A percentile compares a stretch with the other conserved stretches of the same genome.
Evolutionary conservation across 2,888 invertebrate genomes (phyloP).

Genomic region (Drosophila sordidula): DNA sequence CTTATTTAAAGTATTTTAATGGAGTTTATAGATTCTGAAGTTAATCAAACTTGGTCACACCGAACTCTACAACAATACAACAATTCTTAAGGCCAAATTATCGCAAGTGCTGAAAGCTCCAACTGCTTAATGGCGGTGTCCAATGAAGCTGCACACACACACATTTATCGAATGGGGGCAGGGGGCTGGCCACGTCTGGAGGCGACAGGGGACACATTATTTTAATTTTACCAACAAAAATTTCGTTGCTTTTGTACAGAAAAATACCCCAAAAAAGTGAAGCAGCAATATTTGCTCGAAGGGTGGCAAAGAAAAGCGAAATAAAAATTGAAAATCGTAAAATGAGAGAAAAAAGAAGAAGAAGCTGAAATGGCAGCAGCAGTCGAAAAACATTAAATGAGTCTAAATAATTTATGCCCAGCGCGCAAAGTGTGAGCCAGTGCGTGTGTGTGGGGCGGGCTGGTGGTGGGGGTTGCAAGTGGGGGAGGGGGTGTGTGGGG

Average conservation of each 20-base stretch:
- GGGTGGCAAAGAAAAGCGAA: slow-evolving; percentile 63
- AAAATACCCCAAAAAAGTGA: slow-evolving; percentile 61
- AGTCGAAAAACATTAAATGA: slow-evolving; percentile 70
- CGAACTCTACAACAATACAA: background rate
- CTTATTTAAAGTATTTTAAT: background rate
- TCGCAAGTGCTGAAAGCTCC: slow-evolving; percentile 30
- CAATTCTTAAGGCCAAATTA: slow-evolving; percentile 51
- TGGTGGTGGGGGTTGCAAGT: background rate
- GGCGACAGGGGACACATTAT: slow-evolving; percentile 84
- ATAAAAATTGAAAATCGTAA: slow-evolving; percentile 75
- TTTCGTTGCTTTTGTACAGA: slow-evolving; percentile 55
- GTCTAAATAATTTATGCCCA: slow-evolving; percentile 77
- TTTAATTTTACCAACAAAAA: slow-evolving; percentile 73
- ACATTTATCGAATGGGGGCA: slow-evolving; percentile 2
- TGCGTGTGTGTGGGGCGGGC: slow-evolving; percentile 14
- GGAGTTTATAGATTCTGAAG: background rate
- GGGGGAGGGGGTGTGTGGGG: slow-evolving; percentile 1
- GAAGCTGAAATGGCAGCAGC: slow-evolving; percentile 36
- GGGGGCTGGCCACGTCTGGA: slow-evolving; percentile 65
- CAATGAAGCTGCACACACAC: slow-evolving; percentile 18
- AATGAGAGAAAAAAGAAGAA: slow-evolving; percentile 27
- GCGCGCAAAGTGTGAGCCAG: slow-evolving; percentile 45
- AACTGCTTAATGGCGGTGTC: slow-evolving; percentile 21
- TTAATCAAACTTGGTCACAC: slow-evolving; percentile 22
- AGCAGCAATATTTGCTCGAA: slow-evolving; percentile 40